Evolutionary conservation across 2,888 invertebrate species (phyloP), one percentile per base, ranked within the genome.

Genomic region (Ophioninae sp.): DNA sequence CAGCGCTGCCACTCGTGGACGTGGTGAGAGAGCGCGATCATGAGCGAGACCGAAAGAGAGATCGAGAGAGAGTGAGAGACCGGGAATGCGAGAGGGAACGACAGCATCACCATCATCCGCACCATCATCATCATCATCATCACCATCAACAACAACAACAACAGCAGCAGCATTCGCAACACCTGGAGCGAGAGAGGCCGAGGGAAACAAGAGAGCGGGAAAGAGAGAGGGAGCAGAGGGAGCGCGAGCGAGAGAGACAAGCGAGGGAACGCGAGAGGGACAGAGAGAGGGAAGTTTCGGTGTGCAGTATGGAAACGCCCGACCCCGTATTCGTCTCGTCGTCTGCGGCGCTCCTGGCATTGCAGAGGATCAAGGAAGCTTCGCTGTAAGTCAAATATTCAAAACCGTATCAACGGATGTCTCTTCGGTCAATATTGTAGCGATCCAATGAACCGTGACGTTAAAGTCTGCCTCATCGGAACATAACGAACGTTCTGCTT

Each of bases 291-390:
- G 91, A 91, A 74, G 87, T 90, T 81, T 89, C 92, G 59, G 90
- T 92, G 73, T 92, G 93, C 87, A 88, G 91, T 83, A 91, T 93
- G 89, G 93, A 93, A 88, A 90, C 92, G 80, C 89, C 91, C 72
- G 93, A 92, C 85, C 91, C 92, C 6, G 90, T 92, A 79, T 92
- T 92, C 88, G 92, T 92, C 59, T 92, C 93, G 51, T 91, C 94
- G 67, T 93, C 94, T 41, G 94, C 94, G 67, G 93, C 94, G 22
- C 91, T 94, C 64, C 90, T 94, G 81, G 93, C 94, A 17, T 88
- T 94, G 74, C 94, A 94, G 87, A 93, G 94, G 93, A 93, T 94
- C 92, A 94, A 94, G 89, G 94, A 94, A 89, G 93, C 94, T 64
- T 93, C 94, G 78, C 86, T 94, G 94, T 94, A 90, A 93, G 94